These are phyloP conservation scores for Lycaon pictus DNA, from an alignment of 2,113 vertebrate species.

Conservation along the genomic window DNA sequence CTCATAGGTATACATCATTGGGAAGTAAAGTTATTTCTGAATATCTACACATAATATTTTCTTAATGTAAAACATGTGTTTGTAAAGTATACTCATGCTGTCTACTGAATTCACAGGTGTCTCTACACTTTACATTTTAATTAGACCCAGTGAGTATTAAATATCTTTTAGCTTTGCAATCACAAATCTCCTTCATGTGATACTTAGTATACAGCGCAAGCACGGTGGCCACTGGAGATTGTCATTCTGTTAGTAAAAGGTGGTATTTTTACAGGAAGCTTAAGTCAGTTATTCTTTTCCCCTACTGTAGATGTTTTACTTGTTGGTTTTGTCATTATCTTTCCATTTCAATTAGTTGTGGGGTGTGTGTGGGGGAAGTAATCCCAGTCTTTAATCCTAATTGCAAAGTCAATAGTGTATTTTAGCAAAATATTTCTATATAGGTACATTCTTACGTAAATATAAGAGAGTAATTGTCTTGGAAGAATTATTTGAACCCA, in stretches of 20 bases:
- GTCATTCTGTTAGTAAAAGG: background rate
- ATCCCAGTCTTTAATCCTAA: background rate
- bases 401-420: background rate
- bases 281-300: background rate
- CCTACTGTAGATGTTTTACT: background rate
- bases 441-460: background rate
- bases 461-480: background rate
- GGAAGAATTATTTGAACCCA: background rate
- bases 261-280: background rate
- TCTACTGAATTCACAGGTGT: background rate
- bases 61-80: background rate
- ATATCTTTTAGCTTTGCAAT: background rate
- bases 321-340: background rate
- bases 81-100: background rate
- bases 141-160: background rate
- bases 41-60: slow-evolving; percentile 37
- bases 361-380: background rate
- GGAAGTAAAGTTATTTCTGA: slow-evolving; percentile 31
- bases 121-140: slow-evolving; percentile 37
- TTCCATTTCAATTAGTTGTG: background rate
- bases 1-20: background rate
- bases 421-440: background rate
- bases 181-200: background rate
- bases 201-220: background rate
- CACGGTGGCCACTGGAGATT: background rate